Evolutionary conservation across 1,140 invertebrate species (phyloP).

Genomic region (Atta cephalotes): DNA sequence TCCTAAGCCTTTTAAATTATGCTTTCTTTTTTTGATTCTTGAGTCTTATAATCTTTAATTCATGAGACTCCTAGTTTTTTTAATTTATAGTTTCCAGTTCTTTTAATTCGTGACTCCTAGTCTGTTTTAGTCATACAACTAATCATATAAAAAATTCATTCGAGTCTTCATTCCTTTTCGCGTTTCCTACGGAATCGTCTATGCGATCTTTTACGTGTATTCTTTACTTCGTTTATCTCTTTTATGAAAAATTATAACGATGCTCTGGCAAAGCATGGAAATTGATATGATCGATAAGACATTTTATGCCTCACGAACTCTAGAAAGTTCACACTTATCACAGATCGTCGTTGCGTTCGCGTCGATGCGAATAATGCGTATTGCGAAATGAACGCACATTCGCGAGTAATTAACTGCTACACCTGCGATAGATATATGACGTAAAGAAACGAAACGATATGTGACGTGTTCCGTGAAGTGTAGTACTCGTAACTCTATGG

Average conservation of each 20-base stretch:
- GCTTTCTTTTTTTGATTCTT: not conserved
- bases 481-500: conserved; percentile 4
- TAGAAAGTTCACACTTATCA: conserved; percentile 25
- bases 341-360: conserved; percentile 28
- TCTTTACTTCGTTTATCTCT: not conserved
- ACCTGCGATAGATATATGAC: conserved; percentile 20
- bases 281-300: conserved; percentile 4
- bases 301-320: conserved; percentile 9
- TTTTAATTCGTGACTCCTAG: not conserved
- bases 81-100: not conserved
- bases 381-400: conserved; percentile 39
- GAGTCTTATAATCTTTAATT: not conserved
- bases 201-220: not conserved
- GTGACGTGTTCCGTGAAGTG: conserved; percentile 33
- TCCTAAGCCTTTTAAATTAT: not conserved
- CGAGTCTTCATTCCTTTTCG: no score
- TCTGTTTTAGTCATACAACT: not conserved
- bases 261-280: not conserved
- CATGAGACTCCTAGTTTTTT: not conserved
- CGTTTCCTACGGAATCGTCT: not conserved
- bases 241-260: not conserved
- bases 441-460: conserved; percentile 38
- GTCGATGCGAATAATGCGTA: conserved; percentile 39
- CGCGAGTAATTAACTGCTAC: conserved; percentile 38
- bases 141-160: not conserved